Evolutionary conservation across 2,113 vertebrate species (phyloP), one percentile per base, ranked within the genome.

Genomic region (Oncorhynchus masou): DNA sequence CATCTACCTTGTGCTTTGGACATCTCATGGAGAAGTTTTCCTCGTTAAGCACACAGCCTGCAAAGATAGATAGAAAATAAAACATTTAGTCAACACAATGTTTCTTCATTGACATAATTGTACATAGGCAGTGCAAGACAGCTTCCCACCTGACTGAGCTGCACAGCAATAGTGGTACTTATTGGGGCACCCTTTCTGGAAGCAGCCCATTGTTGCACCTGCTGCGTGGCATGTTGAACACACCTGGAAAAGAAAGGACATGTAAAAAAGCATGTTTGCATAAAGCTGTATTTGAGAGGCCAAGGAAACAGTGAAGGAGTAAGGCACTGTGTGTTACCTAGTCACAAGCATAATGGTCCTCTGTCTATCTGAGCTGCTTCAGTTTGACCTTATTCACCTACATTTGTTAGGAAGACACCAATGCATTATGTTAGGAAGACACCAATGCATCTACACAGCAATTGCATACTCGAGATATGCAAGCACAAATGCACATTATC

Each of bases 1-100:
- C 34, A 13, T 12, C 82, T 84, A 93, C 93, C 91, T 92, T 93
- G 85, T 94, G 93, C 79, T 90, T 91, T 3, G 88, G 74, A 84
- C 93, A 94, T 80, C 89, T 85, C 73, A 93, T 81, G 0, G 92
- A 93, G 82, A 94, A 93, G 88, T 94, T 94, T 2, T 94, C 92
- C 71, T 94, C 91, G 4, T 89, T 91, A 25, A 94, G 86, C 22
- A 82, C 68, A 27, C 92, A 92, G 22, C 86, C 93, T 94, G 76
- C 25, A 77, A 75, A 82, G 7, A 83, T 1, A 81, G 22, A 65
- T 8, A 34, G 51, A 45, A 3, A 12, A 20, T n/a, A 48, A 16
- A 60, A 20, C 22, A 13, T 57, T 62, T 19, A 57, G 54, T 57
- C 39, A 45, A 45, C 39, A 11, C 9, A 45, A 45, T 5, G 54